Conservation (phyloP, 2,113 vertebrate genomes). For the Hemiscyllium ocellatum region DNA sequence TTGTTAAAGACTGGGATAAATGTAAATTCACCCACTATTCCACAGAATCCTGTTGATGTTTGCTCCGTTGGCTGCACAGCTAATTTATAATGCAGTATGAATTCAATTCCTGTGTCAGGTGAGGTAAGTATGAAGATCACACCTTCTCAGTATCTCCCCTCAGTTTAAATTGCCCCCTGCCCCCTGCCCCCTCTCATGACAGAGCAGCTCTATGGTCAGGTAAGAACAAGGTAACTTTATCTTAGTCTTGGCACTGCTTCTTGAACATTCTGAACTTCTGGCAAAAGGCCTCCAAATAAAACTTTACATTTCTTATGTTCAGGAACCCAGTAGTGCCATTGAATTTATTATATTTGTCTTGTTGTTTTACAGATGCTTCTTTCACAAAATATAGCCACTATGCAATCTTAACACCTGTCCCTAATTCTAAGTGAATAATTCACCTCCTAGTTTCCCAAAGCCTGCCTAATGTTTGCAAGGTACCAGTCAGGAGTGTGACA, state of each 20-base stretch:
- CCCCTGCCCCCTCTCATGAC: no score
- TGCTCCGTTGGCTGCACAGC: no score
- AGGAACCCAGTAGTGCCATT: background rate
- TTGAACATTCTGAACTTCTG: background rate
- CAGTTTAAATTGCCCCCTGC: no score
- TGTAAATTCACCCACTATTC: background rate
- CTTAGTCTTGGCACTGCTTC: background rate
- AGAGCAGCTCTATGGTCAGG: no score
- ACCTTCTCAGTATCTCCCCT: no score
- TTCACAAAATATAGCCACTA: background rate
- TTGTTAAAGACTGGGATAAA: background rate
- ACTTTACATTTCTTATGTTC: background rate
- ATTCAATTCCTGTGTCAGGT: no score
- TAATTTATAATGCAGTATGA: no score
- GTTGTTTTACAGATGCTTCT: background rate
- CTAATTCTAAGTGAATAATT: background rate
- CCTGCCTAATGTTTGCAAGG: background rate
- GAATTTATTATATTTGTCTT: background rate
- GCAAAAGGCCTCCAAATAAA: background rate
- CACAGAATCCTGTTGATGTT: no score
- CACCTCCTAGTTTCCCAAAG: background rate
- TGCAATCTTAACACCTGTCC: background rate
- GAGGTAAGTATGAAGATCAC: no score
- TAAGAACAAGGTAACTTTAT: no score
- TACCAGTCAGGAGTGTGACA: background rate